Evolutionary conservation across 37 sponge, comb jelly and placozoan species (phyloP).

Genomic region (Bolinopsis microptera): DNA sequence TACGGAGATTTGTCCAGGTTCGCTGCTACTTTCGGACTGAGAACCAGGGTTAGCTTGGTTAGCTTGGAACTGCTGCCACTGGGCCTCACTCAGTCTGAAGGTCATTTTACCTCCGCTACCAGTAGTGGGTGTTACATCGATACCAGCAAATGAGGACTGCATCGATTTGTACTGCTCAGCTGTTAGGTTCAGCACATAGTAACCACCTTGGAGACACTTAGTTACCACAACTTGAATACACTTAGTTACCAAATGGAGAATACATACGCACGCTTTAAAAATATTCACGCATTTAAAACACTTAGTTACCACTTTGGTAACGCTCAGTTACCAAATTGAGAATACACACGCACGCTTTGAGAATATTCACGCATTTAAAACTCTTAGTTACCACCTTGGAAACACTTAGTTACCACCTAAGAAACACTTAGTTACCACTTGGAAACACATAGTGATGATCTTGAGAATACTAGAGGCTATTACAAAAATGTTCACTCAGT

Average conservation of each 20-base stretch:
- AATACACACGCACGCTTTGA: too few relatives aligned
- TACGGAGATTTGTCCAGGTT: background rate
- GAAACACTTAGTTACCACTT: too few relatives aligned
- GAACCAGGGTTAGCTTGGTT: constrained; percentile 2
- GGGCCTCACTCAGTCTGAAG: background rate
- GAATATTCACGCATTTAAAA: too few relatives aligned
- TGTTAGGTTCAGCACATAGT: background rate
- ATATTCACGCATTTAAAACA: background rate
- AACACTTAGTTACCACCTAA: too few relatives aligned
- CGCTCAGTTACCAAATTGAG: too few relatives aligned
- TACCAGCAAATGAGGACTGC: background rate
- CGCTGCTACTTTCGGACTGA: background rate
- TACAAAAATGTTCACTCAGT: too few relatives aligned
- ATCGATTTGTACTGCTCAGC: background rate
- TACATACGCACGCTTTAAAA: background rate
- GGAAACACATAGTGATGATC: too few relatives aligned
- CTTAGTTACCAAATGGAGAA: too few relatives aligned
- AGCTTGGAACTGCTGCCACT: constrained; percentile 37
- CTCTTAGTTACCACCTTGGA: too few relatives aligned
- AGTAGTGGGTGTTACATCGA: constrained; percentile 16
- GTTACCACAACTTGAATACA: background rate
- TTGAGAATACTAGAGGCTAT: too few relatives aligned
- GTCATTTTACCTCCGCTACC: background rate
- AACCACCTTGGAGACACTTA: background rate
- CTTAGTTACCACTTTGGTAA: too few relatives aligned